Evolutionary conservation across 2,113 vertebrate genomes (phyloP), one percentile per base, ranked within the genome.

Genomic region (Gymnogyps californianus): DNA sequence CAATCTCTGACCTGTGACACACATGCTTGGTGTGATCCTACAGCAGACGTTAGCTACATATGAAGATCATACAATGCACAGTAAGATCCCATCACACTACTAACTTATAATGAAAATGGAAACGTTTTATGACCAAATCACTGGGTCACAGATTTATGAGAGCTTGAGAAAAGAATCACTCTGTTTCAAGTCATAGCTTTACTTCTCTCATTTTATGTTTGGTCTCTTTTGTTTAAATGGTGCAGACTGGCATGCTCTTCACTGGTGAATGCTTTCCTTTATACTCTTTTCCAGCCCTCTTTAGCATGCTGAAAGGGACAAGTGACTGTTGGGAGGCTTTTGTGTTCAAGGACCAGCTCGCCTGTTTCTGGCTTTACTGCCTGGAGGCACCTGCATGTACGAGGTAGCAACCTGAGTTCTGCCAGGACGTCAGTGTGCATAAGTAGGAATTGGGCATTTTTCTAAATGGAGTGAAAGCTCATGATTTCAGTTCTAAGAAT

Each of bases 191-290:
- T 34, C 65, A 36, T 58, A 90, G 89, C 75, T 95, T 95, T 84
- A 54, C 40, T 93, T 38, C 66, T 94, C 70, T 80, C 58, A 28
- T 95, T 84, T 91, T 78, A 32, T 89, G 58, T 94, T 96, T 72
- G 72, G 78, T 87, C 46, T 90, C 84, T 74, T 94, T 93, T 96
- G 87, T 96, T 91, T 47, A 36, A 93, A 15, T 40, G 44, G 70
- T 90, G 78, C 71, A 75, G 62, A 34, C 78, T 95, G 89, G 93
- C 75, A n/a, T 80, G 79, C 64, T 87, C 75, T 91, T 85, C 70
- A 40, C 69, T 92, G 61, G 19, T 96, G 83, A 97, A 96, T 94
- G 83, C 65, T 83, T 72, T 89, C 76, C 58, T 95, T 97, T 97
- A 62, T 96, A 34, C 49, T 85, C 58, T 85, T n/a, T 74, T 61